Conservation (phyloP, 1,140 invertebrate species). For the Manduca sexta region DNA sequence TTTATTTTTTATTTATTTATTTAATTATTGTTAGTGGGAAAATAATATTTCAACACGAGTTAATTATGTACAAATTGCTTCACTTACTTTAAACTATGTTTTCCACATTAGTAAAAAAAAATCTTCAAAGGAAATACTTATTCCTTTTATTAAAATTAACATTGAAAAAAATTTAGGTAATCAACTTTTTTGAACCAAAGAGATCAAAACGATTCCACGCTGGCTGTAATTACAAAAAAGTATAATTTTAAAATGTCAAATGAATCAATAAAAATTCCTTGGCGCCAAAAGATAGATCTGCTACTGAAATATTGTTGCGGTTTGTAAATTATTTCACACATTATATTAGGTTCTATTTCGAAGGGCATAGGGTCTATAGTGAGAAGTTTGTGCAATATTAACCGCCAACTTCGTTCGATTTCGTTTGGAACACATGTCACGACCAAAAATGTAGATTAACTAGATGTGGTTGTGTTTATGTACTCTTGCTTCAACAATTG, state of each 20-base stretch:
- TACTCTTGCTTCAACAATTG: too few species aligned
- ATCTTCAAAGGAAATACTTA: too few species aligned
- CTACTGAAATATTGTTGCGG: neutral
- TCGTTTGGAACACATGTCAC: constrained; percentile 15
- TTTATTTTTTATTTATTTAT: too few species aligned
- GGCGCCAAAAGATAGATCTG: constrained; percentile 24
- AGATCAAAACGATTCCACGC: neutral
- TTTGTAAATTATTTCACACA: neutral
- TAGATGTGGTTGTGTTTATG: constrained; percentile 2
- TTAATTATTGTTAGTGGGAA: too few species aligned
- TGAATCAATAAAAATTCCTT: constrained; percentile 27
- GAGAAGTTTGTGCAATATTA: too few species aligned
- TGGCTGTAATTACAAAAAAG: constrained; percentile 1
- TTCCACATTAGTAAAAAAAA: too few species aligned
- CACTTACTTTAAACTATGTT: too few species aligned
- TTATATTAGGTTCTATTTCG: constrained; percentile 8
- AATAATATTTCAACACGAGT: too few species aligned
- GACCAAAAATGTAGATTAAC: constrained; percentile 1
- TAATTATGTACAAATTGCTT: too few species aligned
- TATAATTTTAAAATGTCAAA: constrained; percentile 13
- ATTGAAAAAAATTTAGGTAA: too few species aligned
- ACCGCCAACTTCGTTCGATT: neutral
- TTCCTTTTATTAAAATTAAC: too few species aligned
- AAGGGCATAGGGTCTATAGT: neutral
- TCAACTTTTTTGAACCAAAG: neutral